Evolutionary conservation across 2,113 vertebrate species (phyloP).

Genomic region (Brachypteracias leptosomus): DNA sequence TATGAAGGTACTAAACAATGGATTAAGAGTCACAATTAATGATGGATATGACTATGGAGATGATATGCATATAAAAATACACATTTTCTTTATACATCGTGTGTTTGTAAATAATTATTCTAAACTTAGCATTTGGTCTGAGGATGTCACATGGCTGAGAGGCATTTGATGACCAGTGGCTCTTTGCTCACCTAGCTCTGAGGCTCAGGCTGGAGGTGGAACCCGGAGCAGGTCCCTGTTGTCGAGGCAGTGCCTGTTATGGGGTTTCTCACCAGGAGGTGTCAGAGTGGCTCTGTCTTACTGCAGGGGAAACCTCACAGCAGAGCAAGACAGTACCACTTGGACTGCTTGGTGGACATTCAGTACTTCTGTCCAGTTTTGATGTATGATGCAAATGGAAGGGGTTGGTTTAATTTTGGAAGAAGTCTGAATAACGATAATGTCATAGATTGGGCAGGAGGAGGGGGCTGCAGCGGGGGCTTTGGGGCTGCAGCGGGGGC

Average conservation of each 20-base stretch:
- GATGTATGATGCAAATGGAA: neutral
- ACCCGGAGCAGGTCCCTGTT: too few relatives aligned
- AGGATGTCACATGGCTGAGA: neutral
- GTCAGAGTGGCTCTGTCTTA: slow-evolving; percentile 45
- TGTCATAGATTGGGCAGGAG: too few relatives aligned
- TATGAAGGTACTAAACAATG: too few relatives aligned
- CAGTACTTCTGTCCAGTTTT: neutral
- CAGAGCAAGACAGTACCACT: neutral
- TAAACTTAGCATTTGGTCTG: neutral
- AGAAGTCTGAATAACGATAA: neutral
- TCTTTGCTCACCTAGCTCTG: too few relatives aligned
- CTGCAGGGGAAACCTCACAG: neutral
- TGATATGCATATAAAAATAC: neutral
- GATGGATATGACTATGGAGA: neutral
- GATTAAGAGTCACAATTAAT: too few relatives aligned
- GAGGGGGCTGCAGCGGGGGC: neutral
- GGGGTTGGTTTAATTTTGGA: neutral
- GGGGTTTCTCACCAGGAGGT: slow-evolving; percentile 60
- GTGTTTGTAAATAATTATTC: neutral
- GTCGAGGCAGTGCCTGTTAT: neutral
- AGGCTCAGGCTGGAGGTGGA: too few relatives aligned
- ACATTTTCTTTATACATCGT: neutral
- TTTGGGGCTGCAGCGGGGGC: neutral
- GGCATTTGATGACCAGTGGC: too few relatives aligned
- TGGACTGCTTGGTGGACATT: neutral